phyloP scores from a whole-genome alignment of 2,113 vertebrate species.

The Arvicanthis niloticus region DNA sequence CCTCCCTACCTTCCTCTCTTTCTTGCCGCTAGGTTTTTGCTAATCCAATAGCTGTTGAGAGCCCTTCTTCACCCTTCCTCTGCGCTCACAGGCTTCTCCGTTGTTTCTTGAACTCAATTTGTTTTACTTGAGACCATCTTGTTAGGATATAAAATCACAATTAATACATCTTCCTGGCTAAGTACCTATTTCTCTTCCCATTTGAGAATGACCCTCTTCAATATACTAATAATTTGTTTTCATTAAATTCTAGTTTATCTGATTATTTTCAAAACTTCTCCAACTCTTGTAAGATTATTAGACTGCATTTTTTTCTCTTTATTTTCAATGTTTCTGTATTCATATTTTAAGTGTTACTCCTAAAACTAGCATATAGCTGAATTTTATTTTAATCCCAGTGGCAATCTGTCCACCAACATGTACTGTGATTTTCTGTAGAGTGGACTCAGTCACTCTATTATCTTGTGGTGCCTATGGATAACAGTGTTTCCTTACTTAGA shows the following conservation, averaged over 20 bases:
- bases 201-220: constrained; percentile 11
- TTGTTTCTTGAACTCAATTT: constrained; percentile 27
- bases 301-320: constrained; percentile 7
- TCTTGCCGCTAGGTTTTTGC: neutral
- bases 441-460: neutral
- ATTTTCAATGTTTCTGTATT: constrained; percentile 37
- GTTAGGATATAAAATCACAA: constrained; percentile 36
- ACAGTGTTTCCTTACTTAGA: neutral
- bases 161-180: constrained; percentile 4
- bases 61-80: neutral
- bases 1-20: neutral
- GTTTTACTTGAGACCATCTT: constrained; percentile 12
- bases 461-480: neutral
- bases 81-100: neutral
- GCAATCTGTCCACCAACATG: constrained; percentile 33
- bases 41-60: neutral
- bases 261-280: constrained; percentile 49
- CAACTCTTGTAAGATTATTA: neutral
- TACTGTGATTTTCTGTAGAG: neutral
- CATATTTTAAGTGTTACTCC: constrained; percentile 57
- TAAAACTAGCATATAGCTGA: constrained; percentile 54
- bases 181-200: neutral
- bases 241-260: constrained; percentile 30
- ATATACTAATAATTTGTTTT: constrained; percentile 35
- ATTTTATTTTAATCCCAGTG: constrained; percentile 66